Evolutionary conservation across 2,888 invertebrate species (phyloP).

Genomic region (Caenorhabditis sinica): DNA sequence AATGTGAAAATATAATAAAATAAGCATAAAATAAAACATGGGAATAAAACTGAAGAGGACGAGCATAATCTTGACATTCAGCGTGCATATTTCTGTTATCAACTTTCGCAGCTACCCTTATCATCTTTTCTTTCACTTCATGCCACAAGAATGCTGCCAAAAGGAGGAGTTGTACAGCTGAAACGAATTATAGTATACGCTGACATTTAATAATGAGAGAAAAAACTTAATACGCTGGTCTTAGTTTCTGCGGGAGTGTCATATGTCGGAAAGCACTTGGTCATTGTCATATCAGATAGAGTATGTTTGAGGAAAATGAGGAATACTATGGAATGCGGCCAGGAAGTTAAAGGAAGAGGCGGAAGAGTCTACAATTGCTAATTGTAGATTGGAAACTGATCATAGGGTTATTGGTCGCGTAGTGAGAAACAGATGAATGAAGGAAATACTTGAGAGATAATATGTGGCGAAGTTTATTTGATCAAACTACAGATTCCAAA

Average conservation of each 20-base stretch:
- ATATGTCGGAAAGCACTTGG: background rate
- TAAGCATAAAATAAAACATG: conserved; percentile 18
- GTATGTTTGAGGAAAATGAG: background rate
- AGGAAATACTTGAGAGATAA: too few relatives aligned
- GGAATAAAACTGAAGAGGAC: conserved; percentile 9
- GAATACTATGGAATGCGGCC: background rate
- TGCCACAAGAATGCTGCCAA: conserved; percentile 30
- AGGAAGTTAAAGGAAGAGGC: background rate
- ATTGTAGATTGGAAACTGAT: too few relatives aligned
- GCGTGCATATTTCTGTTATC: conserved; percentile 33
- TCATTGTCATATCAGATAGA: background rate
- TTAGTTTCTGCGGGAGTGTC: background rate
- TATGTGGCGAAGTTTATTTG: too few relatives aligned
- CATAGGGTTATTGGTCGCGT: too few relatives aligned
- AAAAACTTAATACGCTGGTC: conserved; percentile 6
- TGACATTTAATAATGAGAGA: conserved; percentile 16
- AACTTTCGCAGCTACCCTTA: conserved; percentile 1
- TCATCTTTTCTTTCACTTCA: conserved; percentile 8
- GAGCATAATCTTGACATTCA: conserved; percentile 11
- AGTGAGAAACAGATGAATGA: too few relatives aligned
- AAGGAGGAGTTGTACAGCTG: conserved; percentile 27
- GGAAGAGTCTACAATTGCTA: background rate
- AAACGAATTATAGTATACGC: background rate
- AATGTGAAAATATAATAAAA: background rate
- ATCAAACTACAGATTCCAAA: too few relatives aligned